Conservation (phyloP, 1,140 invertebrate species). For the Anadara kagoshimensis region DNA sequence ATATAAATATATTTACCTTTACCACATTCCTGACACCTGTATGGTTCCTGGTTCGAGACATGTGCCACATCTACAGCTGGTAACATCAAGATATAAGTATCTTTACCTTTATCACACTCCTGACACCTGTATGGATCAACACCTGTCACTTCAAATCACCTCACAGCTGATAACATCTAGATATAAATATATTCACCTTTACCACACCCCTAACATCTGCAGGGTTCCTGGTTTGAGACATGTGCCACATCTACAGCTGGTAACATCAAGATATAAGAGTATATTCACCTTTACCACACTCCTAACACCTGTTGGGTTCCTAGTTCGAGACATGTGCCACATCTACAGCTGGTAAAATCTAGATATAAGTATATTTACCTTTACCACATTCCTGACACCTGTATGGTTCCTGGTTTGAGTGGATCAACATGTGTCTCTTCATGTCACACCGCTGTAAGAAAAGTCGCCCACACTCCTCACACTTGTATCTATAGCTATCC, state of each 20-base stretch:
- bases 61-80: background rate
- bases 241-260: no score
- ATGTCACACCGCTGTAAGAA: slow-evolving; percentile 72
- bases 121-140: slow-evolving; percentile 59
- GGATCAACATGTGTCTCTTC: slow-evolving; percentile 67
- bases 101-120: slow-evolving; percentile 60
- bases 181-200: background rate
- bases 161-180: no score
- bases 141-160: no score
- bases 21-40: slow-evolving; percentile 44
- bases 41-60: slow-evolving; percentile 29
- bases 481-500: slow-evolving; percentile 52
- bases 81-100: background rate
- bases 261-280: background rate
- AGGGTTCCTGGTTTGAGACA: background rate
- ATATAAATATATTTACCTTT: slow-evolving; percentile 19
- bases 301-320: background rate
- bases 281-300: background rate
- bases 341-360: background rate
- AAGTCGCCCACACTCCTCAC: slow-evolving; percentile 62
- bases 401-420: slow-evolving; percentile 68
- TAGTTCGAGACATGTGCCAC: no score
- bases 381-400: slow-evolving; percentile 64
- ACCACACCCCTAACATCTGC: background rate
- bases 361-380: slow-evolving; percentile 43